These are phyloP conservation scores for Rhynchomys soricoides DNA, from an alignment of 2,113 vertebrate species.

Conservation along the genomic window DNA sequence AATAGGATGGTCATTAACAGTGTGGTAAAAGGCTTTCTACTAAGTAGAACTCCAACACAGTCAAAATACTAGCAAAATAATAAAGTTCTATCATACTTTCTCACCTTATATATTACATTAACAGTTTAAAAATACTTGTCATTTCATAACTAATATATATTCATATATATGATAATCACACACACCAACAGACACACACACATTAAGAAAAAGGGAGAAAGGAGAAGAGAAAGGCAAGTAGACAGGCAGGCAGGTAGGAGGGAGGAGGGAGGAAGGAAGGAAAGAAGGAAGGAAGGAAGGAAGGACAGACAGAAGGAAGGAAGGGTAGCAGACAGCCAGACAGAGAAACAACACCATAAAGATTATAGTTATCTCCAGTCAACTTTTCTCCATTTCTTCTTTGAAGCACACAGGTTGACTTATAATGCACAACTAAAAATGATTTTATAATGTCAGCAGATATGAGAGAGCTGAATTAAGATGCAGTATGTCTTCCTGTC, in stretches of 20 bases:
- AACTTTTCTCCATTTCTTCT: conserved; percentile 39
- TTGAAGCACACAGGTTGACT: conserved; percentile 20
- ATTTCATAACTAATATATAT: background rate
- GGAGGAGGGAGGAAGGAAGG: no score
- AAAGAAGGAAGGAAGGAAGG: no score
- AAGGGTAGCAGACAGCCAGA: background rate
- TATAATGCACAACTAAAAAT: conserved; percentile 66
- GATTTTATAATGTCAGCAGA: conserved; percentile 27
- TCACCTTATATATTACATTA: conserved; percentile 6
- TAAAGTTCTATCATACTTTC: background rate
- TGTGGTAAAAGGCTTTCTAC: background rate
- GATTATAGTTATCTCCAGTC: background rate
- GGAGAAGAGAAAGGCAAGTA: background rate
- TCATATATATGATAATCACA: background rate
- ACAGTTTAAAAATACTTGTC: background rate
- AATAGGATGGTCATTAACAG: background rate
- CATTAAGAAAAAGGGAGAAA: background rate
- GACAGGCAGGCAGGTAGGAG: no score
- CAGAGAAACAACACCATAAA: background rate
- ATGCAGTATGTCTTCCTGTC: conserved; percentile 37
- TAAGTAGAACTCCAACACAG: background rate
- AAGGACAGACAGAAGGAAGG: background rate
- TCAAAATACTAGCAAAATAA: conserved; percentile 8
- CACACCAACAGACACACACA: background rate
- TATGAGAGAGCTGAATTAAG: conserved; percentile 63